Percentiles rank a stretch among this genome's conserved stretches.
Evolutionary conservation across 2,888 invertebrate genomes (phyloP).

Genomic region (Drosophila nr. fundita): DNA sequence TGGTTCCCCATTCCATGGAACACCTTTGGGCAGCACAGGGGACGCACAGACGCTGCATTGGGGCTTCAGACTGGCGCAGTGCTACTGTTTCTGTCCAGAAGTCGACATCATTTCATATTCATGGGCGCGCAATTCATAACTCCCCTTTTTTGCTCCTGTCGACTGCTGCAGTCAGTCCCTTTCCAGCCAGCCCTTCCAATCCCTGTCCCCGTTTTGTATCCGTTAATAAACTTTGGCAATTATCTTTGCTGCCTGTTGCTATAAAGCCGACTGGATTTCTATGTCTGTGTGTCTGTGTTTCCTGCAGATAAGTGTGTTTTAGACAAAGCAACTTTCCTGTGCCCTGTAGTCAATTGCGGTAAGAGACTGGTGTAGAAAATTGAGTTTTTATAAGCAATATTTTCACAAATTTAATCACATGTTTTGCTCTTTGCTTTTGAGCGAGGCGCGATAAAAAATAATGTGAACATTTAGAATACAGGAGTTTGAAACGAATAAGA

Average conservation of each 20-base stretch:
- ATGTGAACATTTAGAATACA: neutral
- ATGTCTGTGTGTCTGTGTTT: neutral
- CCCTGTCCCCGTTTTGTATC: constrained; percentile 33
- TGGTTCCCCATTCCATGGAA: constrained; percentile 4
- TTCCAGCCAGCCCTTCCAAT: neutral
- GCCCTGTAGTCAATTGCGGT: constrained; percentile 9
- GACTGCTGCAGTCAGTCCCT: constrained; percentile 7
- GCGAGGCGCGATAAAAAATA: neutral
- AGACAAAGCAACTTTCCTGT: constrained; percentile 25
- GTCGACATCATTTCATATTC: constrained; percentile 73
- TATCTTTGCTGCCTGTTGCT: constrained; percentile 75
- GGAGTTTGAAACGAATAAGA: neutral
- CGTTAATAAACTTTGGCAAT: constrained; percentile 78
- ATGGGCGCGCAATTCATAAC: constrained; percentile 59
- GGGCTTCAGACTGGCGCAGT: constrained; percentile 16
- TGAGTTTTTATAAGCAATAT: constrained; percentile 17
- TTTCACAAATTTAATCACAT: neutral
- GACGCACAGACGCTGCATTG: constrained; percentile 7
- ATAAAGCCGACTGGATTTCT: constrained; percentile 19
- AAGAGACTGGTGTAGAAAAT: constrained; percentile 15
- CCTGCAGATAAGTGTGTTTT: constrained; percentile 6
- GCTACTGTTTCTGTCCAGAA: constrained; percentile 28
- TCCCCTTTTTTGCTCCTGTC: constrained; percentile 43
- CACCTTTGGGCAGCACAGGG: constrained; percentile 26
- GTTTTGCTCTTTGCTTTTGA: neutral